A percentile compares a stretch with the other conserved stretches of the same genome.
These are phyloP conservation scores for Hipposideros armiger DNA, from an alignment of 2,113 vertebrate genomes.

Conservation along the genomic window DNA sequence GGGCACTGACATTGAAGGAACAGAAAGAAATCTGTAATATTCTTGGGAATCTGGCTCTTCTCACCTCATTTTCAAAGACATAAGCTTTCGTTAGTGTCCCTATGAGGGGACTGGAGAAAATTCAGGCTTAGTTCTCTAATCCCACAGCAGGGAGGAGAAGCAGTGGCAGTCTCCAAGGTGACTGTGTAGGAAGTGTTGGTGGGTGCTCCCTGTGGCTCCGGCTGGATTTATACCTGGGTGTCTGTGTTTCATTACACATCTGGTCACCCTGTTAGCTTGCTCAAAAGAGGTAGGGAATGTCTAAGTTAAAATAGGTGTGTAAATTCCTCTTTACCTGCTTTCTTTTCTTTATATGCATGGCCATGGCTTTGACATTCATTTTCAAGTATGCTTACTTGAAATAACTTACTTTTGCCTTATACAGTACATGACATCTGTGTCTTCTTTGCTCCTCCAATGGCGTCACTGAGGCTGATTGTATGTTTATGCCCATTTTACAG, in stretches of 20 bases:
- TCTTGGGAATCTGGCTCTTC: not conserved
- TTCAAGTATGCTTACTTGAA: not conserved
- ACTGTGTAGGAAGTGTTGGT: not conserved
- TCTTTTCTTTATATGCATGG: not conserved
- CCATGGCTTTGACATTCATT: not conserved
- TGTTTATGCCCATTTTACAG: slow-evolving; percentile 29
- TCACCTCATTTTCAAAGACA: not conserved
- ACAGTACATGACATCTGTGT: not conserved
- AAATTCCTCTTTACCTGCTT: not conserved
- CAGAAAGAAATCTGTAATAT: not conserved
- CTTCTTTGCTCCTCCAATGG: not conserved
- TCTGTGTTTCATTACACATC: not conserved
- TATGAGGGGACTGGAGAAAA: not conserved
- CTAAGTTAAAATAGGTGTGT: not conserved
- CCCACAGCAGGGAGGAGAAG: no score
- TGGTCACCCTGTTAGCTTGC: not conserved
- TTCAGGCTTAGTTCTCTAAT: not conserved
- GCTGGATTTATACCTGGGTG: not conserved
- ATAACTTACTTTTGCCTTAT: not conserved
- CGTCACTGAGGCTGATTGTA: not conserved
- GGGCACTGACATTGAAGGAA: not conserved
- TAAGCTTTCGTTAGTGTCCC: not conserved
- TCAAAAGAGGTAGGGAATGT: not conserved
- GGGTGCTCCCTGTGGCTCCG: not conserved
- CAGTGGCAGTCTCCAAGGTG: no score